phyloP scores from a whole-genome alignment of 2,888 invertebrate genomes.

The Diplazon laetatorius region DNA sequence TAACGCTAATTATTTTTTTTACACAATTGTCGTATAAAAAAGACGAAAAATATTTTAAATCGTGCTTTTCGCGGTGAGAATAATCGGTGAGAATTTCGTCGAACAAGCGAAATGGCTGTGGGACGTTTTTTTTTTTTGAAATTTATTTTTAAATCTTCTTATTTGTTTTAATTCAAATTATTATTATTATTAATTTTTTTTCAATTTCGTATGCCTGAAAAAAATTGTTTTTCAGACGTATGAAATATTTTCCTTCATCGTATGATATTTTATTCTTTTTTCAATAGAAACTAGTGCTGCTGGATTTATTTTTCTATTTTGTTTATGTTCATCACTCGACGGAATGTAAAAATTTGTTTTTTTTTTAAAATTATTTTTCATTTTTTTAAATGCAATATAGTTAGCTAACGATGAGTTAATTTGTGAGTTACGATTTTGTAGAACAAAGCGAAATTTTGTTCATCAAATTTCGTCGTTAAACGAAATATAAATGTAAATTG shows the following conservation, averaged over 20 bases:
- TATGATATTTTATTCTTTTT: constrained; percentile 12
- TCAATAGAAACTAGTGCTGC: constrained; percentile 66
- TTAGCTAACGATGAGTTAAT: too few species aligned
- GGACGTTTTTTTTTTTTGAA: constrained; percentile 14
- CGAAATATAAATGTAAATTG: not conserved
- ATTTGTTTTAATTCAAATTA: too few species aligned
- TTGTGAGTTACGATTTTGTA: constrained; percentile 70
- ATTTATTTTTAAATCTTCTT: too few species aligned
- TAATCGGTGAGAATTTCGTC: constrained; percentile 22
- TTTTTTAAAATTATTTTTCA: too few species aligned
- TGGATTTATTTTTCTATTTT: constrained; percentile 21
- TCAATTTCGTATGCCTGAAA: too few species aligned
- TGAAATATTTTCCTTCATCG: too few species aligned
- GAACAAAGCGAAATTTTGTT: constrained; percentile 69
- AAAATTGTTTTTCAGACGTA: too few species aligned
- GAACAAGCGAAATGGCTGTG: constrained; percentile 30
- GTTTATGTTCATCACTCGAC: constrained; percentile 16
- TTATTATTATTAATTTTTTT: not conserved
- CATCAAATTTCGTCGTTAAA: not conserved
- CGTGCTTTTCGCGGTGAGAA: constrained; percentile 45
- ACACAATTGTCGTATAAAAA: constrained; percentile 70
- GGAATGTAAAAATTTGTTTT: constrained; percentile 35
- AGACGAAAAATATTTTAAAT: constrained; percentile 70
- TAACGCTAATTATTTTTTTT: constrained; percentile 37
- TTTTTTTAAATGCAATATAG: constrained; percentile 56